These are phyloP conservation scores for Pantala flavescens DNA, from an alignment of 1,140 invertebrate species.

Conservation along the genomic window DNA sequence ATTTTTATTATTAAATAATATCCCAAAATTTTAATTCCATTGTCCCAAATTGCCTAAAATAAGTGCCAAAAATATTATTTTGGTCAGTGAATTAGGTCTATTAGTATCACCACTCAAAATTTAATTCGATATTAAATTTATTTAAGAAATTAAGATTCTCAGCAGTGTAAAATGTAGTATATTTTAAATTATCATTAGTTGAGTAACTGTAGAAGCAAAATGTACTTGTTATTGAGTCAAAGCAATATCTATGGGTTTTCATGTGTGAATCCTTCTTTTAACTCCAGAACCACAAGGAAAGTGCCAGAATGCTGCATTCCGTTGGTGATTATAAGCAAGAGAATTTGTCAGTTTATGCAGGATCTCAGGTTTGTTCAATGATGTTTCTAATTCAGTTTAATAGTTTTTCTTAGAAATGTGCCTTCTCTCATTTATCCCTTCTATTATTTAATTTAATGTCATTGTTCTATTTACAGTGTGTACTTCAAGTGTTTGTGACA, in stretches of 20 bases:
- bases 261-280: not conserved
- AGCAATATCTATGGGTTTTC: not conserved
- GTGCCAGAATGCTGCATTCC: not conserved
- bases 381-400: not conserved
- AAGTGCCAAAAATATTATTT: too few species aligned
- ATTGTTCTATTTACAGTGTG: constrained; percentile 52
- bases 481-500: constrained; percentile 87
- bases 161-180: too few species aligned
- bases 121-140: too few species aligned
- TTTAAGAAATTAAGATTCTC: too few species aligned
- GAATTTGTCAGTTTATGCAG: constrained; percentile 65
- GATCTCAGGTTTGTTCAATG: constrained; percentile 47
- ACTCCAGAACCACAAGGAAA: not conserved
- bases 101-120: too few species aligned
- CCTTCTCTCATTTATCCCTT: constrained; percentile 13
- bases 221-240: too few species aligned
- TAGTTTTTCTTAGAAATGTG: not conserved
- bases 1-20: too few species aligned
- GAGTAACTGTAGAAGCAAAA: too few species aligned
- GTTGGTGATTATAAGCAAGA: constrained; percentile 39
- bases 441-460: not conserved
- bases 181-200: too few species aligned
- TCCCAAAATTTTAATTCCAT: too few species aligned
- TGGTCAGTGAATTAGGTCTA: too few species aligned
- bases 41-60: too few species aligned